phyloP scores from a whole-genome alignment of 2,888 invertebrate species.

The Tridacna crocea region DNA sequence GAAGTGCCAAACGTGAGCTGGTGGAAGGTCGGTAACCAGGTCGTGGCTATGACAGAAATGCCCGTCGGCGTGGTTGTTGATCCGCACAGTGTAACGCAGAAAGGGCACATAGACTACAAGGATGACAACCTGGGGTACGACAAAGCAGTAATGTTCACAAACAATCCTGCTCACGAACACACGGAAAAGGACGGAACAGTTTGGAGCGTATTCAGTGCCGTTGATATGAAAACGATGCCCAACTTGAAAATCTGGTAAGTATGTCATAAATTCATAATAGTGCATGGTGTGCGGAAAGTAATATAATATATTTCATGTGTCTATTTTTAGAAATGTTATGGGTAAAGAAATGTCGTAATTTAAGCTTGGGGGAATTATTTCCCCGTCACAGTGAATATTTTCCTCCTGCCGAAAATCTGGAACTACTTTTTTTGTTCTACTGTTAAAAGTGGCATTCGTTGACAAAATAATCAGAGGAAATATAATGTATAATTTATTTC shows the following conservation, averaged over 20 bases:
- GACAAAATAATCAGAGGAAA: no score
- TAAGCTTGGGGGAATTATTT: no score
- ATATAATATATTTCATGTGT: background rate
- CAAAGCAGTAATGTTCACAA: slow-evolving; percentile 19
- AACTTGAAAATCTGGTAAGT: background rate
- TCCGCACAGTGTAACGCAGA: slow-evolving; percentile 27
- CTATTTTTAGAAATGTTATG: no score
- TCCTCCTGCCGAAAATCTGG: no score
- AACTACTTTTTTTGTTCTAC: no score
- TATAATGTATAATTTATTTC: no score
- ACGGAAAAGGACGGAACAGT: slow-evolving; percentile 46
- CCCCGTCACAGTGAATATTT: no score
- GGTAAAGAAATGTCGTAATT: no score
- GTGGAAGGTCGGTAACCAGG: slow-evolving; percentile 35
- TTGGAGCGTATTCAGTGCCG: slow-evolving; percentile 30
- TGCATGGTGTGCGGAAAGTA: background rate
- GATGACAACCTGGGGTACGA: slow-evolving; percentile 41
- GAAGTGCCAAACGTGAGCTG: slow-evolving; percentile 34
- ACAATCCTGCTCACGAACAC: slow-evolving; percentile 54
- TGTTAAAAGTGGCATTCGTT: no score
- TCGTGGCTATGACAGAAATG: slow-evolving; percentile 28
- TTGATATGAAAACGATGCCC: background rate
- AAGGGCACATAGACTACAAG: slow-evolving; percentile 30
- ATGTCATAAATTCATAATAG: background rate
- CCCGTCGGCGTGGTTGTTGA: slow-evolving; percentile 37